Evolutionary conservation across 1,140 invertebrate species (phyloP).

Genomic region (Drosophila paulistorum): DNA sequence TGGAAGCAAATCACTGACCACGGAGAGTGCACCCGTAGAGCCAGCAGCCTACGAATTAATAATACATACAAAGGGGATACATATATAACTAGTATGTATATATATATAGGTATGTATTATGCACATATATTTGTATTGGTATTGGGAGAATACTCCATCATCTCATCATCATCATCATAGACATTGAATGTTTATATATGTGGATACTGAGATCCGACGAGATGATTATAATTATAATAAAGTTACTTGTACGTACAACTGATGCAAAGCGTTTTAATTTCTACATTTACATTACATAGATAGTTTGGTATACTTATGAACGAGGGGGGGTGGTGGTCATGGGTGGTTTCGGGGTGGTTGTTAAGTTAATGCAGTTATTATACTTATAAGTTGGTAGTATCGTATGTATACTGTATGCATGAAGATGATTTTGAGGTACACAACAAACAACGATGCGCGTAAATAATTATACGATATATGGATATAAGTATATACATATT

Average conservation of each 20-base stretch:
- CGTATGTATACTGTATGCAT: background rate
- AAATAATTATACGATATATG: background rate
- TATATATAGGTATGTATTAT: conserved; percentile 18
- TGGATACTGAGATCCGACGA: background rate
- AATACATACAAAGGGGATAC: conserved; percentile 43
- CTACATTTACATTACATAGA: conserved; percentile 4
- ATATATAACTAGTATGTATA: conserved; percentile 25
- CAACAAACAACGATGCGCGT: conserved; percentile 9
- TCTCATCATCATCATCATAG: background rate
- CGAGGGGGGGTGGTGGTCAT: too few species aligned
- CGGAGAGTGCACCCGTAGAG: conserved; percentile 84
- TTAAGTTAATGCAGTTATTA: conserved; percentile 1
- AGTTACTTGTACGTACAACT: background rate
- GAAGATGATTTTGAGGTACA: background rate
- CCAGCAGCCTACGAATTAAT: conserved; percentile 85
- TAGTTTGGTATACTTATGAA: too few species aligned
- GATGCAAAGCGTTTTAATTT: conserved; percentile 1
- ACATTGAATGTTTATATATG: background rate
- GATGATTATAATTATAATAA: background rate
- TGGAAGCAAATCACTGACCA: conserved; percentile 79
- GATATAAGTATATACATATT: background rate
- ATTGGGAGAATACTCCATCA: background rate
- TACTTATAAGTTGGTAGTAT: background rate
- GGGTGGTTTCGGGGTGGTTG: background rate
- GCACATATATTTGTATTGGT: too few species aligned